Evolutionary conservation across 2,113 vertebrate species (phyloP).

Genomic region (Beaufortia kweichowensis): DNA sequence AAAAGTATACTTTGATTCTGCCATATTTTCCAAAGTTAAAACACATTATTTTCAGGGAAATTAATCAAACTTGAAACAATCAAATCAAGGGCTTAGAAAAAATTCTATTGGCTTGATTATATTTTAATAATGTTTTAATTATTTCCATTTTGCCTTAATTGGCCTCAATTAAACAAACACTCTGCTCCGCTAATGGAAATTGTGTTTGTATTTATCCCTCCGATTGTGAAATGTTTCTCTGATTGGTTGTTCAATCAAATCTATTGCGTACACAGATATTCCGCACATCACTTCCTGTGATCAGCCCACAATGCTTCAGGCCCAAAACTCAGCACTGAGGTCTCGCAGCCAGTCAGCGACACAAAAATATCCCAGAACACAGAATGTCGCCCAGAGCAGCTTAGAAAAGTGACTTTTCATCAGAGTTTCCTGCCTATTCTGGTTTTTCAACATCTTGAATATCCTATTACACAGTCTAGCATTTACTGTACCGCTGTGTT

Average conservation of each 20-base stretch:
- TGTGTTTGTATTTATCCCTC: not conserved
- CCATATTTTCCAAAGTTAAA: slow-evolving; percentile 3
- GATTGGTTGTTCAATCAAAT: not conserved
- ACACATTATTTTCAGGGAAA: not conserved
- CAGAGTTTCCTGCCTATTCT: slow-evolving; percentile 36
- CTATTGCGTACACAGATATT: not conserved
- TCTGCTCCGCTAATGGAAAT: not conserved
- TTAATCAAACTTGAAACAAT: slow-evolving; percentile 24
- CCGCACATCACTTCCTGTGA: slow-evolving; percentile 23
- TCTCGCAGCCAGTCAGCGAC: slow-evolving; percentile 32
- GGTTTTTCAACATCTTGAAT: slow-evolving; percentile 53
- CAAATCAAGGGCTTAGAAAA: not conserved
- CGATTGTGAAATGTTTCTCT: not conserved
- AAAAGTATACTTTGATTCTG: not conserved
- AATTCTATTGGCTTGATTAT: not conserved
- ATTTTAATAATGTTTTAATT: slow-evolving; percentile 27
- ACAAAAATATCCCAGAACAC: slow-evolving; percentile 47
- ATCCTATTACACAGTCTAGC: slow-evolving; percentile 58
- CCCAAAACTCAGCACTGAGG: slow-evolving; percentile 27
- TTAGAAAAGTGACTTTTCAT: slow-evolving; percentile 57
- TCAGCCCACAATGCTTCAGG: slow-evolving; percentile 26
- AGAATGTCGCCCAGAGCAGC: slow-evolving; percentile 50
- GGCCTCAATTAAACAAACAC: not conserved
- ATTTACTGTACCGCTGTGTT: slow-evolving; percentile 37
- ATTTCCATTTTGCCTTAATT: slow-evolving; percentile 17